Conservation (phyloP, 2,888 invertebrate genomes). For the Vanessa cardui region DNA sequence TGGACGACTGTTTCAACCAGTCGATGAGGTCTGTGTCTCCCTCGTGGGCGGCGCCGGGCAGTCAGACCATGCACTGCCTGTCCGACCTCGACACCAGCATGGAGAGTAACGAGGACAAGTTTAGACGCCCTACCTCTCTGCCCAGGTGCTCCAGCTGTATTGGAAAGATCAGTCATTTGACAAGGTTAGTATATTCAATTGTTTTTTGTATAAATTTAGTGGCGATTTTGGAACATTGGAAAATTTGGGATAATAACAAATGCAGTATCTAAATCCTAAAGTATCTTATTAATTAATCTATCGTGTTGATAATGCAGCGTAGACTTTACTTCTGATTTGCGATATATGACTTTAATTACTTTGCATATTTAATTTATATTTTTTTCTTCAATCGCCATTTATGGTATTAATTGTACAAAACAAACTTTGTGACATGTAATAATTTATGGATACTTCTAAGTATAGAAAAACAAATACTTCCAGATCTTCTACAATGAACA, state of each 20-base stretch:
- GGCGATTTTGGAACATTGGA: too few species aligned
- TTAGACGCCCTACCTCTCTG: slow-evolving; percentile 70
- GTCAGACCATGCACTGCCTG: slow-evolving; percentile 77
- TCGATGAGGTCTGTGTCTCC: slow-evolving; percentile 73
- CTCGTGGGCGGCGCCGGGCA: slow-evolving; percentile 67
- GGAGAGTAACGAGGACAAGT: slow-evolving; percentile 74
- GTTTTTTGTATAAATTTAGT: too few species aligned
- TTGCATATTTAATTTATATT: too few species aligned
- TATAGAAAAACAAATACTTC: slow-evolving; percentile 39
- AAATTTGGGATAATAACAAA: too few species aligned
- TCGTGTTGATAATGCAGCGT: too few species aligned
- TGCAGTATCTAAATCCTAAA: too few species aligned
- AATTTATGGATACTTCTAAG: not conserved
- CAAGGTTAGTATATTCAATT: slow-evolving; percentile 58
- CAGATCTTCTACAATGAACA: slow-evolving; percentile 84
- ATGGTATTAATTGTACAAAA: too few species aligned
- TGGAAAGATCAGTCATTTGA: slow-evolving; percentile 88
- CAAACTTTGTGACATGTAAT: not conserved
- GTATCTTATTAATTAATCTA: too few species aligned
- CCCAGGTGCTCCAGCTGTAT: slow-evolving; percentile 90
- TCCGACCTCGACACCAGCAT: slow-evolving; percentile 71
- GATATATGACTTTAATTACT: too few species aligned
- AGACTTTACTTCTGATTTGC: too few species aligned
- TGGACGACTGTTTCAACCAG: slow-evolving; percentile 74
- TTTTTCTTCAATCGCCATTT: too few species aligned